phyloP scores from a whole-genome alignment of 2,113 vertebrate species.

The Chaetodon auriga region DNA sequence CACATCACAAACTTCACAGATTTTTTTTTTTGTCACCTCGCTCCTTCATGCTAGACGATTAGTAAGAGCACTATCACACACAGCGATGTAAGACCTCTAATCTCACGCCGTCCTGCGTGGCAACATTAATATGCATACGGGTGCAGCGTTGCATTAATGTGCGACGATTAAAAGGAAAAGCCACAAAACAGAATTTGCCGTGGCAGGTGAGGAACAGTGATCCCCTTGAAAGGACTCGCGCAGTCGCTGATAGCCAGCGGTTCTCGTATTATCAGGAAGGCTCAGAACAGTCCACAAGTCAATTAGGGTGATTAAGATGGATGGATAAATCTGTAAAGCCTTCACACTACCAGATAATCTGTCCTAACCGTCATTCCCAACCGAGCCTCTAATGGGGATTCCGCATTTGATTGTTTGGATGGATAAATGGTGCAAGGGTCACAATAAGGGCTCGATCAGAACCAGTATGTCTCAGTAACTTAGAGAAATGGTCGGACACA shows the following conservation, averaged over 20 bases:
- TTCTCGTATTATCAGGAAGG: constrained; percentile 45
- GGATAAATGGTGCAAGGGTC: constrained; percentile 31
- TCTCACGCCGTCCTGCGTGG: constrained; percentile 35
- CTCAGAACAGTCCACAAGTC: constrained; percentile 48
- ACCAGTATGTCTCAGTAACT: background rate
- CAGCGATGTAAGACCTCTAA: constrained; percentile 27
- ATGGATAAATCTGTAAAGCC: constrained; percentile 66
- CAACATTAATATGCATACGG: constrained; percentile 35
- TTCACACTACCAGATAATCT: constrained; percentile 65
- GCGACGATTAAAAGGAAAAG: constrained; percentile 7
- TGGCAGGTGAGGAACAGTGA: constrained; percentile 45
- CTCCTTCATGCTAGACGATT: constrained; percentile 8
- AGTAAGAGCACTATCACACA: constrained; percentile 1
- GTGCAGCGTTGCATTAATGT: constrained; percentile 27
- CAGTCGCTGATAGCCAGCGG: constrained; percentile 4
- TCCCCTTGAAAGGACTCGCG: constrained; percentile 25
- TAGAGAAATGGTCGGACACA: background rate
- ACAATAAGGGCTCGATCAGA: background rate
- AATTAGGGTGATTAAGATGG: constrained; percentile 68
- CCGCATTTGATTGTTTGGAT: constrained; percentile 53
- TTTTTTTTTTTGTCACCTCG: background rate
- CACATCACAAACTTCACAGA: background rate
- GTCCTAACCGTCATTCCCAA: constrained; percentile 45
- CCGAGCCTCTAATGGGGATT: constrained; percentile 42
- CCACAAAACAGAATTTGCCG: constrained; percentile 1